Percentiles rank a stretch among this genome's conserved stretches.
These are phyloP conservation scores for Tenthredo livida DNA, from an alignment of 2,888 invertebrate genomes.

Conservation along the genomic window DNA sequence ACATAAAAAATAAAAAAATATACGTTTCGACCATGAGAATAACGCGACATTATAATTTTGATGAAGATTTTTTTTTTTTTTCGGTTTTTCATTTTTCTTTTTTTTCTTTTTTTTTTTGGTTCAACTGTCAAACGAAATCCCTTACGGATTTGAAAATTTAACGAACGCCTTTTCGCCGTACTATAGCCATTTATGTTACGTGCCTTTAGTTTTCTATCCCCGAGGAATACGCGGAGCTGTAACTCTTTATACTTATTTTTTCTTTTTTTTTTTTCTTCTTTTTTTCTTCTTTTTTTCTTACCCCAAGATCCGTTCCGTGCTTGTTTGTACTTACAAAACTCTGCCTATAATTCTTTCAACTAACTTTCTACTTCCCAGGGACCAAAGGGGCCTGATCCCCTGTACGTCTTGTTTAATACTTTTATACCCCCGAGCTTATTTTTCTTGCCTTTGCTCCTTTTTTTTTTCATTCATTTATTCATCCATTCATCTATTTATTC, in stretches of 20 bases:
- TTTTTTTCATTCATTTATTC: neutral
- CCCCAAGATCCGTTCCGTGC: conserved; percentile 17
- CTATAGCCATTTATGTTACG: neutral
- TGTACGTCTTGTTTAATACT: conserved; percentile 8
- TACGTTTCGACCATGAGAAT: neutral
- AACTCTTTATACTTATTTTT: neutral
- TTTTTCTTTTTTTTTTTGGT: neutral
- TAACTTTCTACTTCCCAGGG: conserved; percentile 37
- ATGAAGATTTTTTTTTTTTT: neutral
- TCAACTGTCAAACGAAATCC: neutral
- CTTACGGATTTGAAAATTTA: conserved; percentile 3
- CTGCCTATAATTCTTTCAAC: conserved; percentile 43
- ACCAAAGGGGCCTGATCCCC: neutral
- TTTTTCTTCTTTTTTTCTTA: too few species aligned
- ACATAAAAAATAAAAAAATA: neutral
- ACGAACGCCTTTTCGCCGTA: neutral
- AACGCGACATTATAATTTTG: neutral
- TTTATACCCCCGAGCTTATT: conserved; percentile 14
- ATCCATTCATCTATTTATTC: neutral
- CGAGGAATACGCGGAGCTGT: neutral
- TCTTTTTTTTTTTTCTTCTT: too few species aligned
- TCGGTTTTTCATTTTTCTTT: too few species aligned
- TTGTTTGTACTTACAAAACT: conserved; percentile 19
- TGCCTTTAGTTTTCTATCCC: neutral
- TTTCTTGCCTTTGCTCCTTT: neutral